phyloP scores from a whole-genome alignment of 2,888 invertebrate genomes.

The Brenthis ino region DNA sequence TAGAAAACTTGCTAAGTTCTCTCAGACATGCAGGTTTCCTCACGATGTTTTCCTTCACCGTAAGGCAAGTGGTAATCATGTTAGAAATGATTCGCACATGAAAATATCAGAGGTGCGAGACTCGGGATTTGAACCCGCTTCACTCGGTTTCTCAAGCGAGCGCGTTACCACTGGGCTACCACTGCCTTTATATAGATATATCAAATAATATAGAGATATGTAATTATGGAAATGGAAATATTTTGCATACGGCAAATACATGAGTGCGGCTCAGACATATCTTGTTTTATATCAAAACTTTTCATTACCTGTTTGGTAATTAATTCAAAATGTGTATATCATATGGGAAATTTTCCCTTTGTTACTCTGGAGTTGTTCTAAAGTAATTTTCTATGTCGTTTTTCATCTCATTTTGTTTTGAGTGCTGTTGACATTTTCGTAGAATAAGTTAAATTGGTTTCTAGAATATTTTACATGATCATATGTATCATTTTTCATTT shows the following conservation, averaged over 20 bases:
- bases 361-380: conserved; percentile 8
- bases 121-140: too few species aligned
- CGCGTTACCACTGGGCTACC: too few species aligned
- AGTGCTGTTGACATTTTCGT: conserved; percentile 18
- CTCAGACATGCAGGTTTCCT: too few species aligned
- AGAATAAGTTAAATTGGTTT: conserved; percentile 22
- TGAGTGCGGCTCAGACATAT: not conserved
- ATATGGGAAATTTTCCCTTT: conserved; percentile 1
- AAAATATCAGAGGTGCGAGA: too few species aligned
- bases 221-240: too few species aligned
- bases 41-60: too few species aligned
- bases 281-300: conserved; percentile 5
- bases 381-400: conserved; percentile 16
- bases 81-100: too few species aligned
- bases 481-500: conserved; percentile 32
- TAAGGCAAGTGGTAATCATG: too few species aligned
- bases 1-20: too few species aligned
- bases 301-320: conserved; percentile 5
- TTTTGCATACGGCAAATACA: not conserved
- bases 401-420: conserved; percentile 10
- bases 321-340: conserved; percentile 11
- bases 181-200: too few species aligned
- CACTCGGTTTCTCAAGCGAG: too few species aligned
- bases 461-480: conserved; percentile 13
- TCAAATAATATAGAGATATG: too few species aligned